Conservation (phyloP, 2,113 vertebrate species). For the Crotalus viridis region DNA sequence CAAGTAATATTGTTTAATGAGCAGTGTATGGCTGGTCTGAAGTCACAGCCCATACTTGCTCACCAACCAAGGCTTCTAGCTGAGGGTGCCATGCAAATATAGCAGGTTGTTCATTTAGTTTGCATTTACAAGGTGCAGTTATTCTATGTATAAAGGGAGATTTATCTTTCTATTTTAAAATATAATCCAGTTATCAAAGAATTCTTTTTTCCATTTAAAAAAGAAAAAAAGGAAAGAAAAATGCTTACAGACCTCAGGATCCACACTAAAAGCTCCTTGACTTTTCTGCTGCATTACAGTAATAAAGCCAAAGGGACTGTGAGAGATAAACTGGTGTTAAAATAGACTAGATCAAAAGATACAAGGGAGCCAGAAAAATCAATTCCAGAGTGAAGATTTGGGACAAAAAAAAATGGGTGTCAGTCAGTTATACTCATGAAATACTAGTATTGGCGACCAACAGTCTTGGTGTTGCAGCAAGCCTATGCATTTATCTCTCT, state of each 20-base stretch:
- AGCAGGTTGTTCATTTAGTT: not conserved
- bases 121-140: not conserved
- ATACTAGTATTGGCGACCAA: not conserved
- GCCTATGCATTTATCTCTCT: not conserved
- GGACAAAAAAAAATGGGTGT: not conserved
- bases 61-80: not conserved
- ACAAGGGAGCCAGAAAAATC: not conserved
- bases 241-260: not conserved
- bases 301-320: not conserved
- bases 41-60: not conserved
- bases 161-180: not conserved
- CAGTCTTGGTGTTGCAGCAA: not conserved
- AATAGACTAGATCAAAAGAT: not conserved
- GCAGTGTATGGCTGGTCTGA: not conserved
- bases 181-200: not conserved
- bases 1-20: not conserved
- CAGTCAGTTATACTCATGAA: not conserved
- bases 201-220: not conserved
- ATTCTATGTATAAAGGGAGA: not conserved
- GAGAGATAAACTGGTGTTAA: not conserved
- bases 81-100: not conserved
- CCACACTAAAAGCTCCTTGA: not conserved
- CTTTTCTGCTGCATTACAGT: not conserved
- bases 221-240: not conserved
- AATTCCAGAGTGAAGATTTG: not conserved